Base-by-base conservation (phyloP, 2,888 invertebrate genomes). In the Caenorhabditis drosophilae region DNA sequence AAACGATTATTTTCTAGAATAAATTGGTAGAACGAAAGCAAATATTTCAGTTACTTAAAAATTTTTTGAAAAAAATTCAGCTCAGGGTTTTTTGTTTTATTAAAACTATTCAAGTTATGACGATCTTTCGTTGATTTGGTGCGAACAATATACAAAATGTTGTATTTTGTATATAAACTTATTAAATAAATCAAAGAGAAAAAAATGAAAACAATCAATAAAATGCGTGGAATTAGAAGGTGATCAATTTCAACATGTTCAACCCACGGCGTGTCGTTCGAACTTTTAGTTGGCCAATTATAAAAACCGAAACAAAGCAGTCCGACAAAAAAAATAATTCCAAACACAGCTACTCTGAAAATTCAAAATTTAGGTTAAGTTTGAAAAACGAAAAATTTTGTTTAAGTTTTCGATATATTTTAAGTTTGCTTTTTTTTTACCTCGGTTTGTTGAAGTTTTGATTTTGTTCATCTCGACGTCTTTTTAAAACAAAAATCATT, bases 281-380 rank as follows among this genome's bases (percentile, higher is more conserved):
- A 31, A 18, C 23, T 34, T 44, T 55, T 58, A 9, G 51, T 34
- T 0, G 64, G 64, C 64, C 64, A 64, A 15, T 47, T 34, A 22
- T 47, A 47, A 11, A 31, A 22, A 31, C 38, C 35, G 2, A 57
- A 20, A 11, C 44, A 11, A 2, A 27, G 3, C 2, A 64, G 46
- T 11, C 54, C 7, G 16, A 64, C 16, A 4, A n/a, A 22, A 0
- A 46, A 38, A 22, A 58, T 22, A 2, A 55, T 4, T 11, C 42
- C 12, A 0, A 64, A 2, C 0, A 58, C 54, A 4, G 58, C 44
- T 0, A 50, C 16, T 51, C 64, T 64, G 54, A 47, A 58, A 64
- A 41, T 9, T 31, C 12, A 12, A 31, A 31, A 9, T 31, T 31
- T n/a, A n/a, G n/a, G n/a, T n/a, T n/a, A n/a, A n/a, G n/a, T n/a